phyloP scores from a whole-genome alignment of 30 jellyfish, hydroid and myxozoan species.

The Mastigias papua region DNA sequence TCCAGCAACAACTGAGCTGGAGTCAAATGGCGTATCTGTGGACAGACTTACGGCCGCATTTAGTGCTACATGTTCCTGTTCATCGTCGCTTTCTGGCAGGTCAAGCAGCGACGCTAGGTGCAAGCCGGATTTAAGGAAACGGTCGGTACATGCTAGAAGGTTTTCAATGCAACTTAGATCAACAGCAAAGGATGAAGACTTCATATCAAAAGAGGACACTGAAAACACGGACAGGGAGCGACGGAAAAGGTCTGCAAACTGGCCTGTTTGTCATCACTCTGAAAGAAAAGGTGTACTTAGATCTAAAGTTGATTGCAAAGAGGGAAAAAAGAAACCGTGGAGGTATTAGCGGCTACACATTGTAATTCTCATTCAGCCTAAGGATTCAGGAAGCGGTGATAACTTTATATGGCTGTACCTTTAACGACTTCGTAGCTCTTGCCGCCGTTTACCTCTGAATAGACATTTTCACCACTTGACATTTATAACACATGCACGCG shows the following conservation, averaged over 20 bases:
- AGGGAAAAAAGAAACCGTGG: conserved; percentile 50
- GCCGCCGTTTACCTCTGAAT: no score
- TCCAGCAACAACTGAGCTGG: neutral
- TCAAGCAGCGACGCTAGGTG: neutral
- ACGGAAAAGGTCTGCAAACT: conserved; percentile 64
- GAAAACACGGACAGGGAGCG: conserved; percentile 69
- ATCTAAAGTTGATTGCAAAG: conserved; percentile 45
- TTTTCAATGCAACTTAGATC: conserved; percentile 33
- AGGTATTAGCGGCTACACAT: conserved; percentile 8
- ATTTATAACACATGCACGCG: no score
- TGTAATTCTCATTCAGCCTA: neutral
- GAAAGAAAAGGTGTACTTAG: conserved; percentile 52
- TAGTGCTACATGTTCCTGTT: conserved; percentile 69
- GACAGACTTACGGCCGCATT: conserved; percentile 63
- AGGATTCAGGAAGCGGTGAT: neutral
- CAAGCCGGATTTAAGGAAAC: neutral
- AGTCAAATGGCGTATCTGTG: conserved; percentile 28
- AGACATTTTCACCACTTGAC: no score
- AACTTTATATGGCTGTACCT: no score
- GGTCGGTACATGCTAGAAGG: neutral
- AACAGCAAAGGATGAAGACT: neutral
- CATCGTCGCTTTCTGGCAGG: conserved; percentile 39
- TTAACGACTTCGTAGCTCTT: no score
- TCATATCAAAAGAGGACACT: conserved; percentile 21
- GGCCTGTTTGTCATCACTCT: conserved; percentile 42